Evolutionary conservation across 2,113 vertebrate genomes (phyloP).

Genomic region (Pithys albifrons): DNA sequence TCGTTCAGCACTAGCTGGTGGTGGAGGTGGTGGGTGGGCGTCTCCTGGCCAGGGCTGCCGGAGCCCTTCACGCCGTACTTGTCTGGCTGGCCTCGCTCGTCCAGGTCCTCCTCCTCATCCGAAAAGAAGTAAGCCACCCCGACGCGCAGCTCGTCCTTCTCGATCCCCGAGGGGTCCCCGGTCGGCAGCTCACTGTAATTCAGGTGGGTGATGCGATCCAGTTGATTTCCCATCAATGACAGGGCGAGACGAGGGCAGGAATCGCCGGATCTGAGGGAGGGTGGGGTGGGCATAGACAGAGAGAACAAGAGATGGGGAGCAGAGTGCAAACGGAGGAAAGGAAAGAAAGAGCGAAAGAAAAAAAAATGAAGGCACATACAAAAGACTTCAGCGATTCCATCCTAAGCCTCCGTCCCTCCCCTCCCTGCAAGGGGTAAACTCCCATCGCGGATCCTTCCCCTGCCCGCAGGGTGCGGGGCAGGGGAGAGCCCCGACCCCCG

Average conservation of each 20-base stretch:
- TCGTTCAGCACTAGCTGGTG: conserved; percentile 87
- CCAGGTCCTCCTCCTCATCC: conserved; percentile 98
- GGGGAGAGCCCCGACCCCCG: neutral
- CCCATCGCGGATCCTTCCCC: neutral
- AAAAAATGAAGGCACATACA: neutral
- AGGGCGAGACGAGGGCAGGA: conserved; percentile 86
- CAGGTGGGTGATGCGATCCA: conserved; percentile 99
- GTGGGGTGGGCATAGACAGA: conserved; percentile 25
- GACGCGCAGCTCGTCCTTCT: conserved; percentile 98
- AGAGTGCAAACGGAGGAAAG: neutral
- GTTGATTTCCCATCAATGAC: conserved; percentile 99
- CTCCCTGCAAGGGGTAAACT: neutral
- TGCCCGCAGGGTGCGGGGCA: neutral
- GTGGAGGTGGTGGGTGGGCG: conserved; percentile 69
- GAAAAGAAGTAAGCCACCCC: conserved; percentile 99
- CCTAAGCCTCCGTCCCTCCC: neutral
- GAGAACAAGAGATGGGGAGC: neutral
- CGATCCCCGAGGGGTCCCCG: conserved; percentile 97
- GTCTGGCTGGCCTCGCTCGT: conserved; percentile 93
- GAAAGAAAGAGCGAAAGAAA: neutral
- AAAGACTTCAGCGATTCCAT: conserved; percentile 3
- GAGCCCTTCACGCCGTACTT: conserved; percentile 83
- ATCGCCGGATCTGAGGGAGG: conserved; percentile 80
- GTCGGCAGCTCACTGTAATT: conserved; percentile 99
- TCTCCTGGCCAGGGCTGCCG: conserved; percentile 69